These are phyloP conservation scores for Eubasilissa splendida DNA, from an alignment of 2,888 invertebrate genomes.

Conservation along the genomic window DNA sequence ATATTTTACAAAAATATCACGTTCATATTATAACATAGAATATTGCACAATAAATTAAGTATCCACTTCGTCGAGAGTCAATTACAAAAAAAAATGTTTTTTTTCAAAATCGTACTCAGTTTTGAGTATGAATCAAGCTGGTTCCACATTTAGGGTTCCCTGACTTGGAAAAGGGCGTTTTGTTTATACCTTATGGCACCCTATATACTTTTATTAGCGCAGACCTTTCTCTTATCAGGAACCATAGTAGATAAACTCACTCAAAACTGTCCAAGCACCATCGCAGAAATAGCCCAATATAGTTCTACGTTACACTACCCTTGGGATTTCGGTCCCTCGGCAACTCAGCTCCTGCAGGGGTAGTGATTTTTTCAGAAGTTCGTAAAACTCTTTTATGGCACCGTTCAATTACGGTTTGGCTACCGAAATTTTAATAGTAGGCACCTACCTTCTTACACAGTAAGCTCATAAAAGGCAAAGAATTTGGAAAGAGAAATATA, in stretches of 20 bases:
- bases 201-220: slow-evolving; percentile 42
- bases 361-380: slow-evolving; percentile 20
- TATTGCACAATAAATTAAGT: no score
- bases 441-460: background rate
- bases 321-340: background rate
- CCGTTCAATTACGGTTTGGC: slow-evolving; percentile 50
- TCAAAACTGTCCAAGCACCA: background rate
- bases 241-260: background rate
- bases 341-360: background rate
- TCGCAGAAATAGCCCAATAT: slow-evolving; percentile 8
- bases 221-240: slow-evolving; percentile 42
- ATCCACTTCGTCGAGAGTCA: no score
- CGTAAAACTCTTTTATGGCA: slow-evolving; percentile 42
- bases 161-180: slow-evolving; percentile 31
- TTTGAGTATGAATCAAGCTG: background rate
- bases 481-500: no score
- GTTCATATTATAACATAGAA: no score
- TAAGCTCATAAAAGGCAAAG: slow-evolving; percentile 22
- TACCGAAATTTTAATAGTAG: slow-evolving; percentile 46
- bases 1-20: no score
- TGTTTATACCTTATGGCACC: slow-evolving; percentile 36
- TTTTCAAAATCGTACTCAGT: no score
- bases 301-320: background rate
- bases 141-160: slow-evolving; percentile 21
- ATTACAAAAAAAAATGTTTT: no score